A percentile compares a stretch with the other conserved stretches of the same genome.
Conservation (phyloP, 2,888 invertebrate species). For the Scaptomyza reducta region DNA sequence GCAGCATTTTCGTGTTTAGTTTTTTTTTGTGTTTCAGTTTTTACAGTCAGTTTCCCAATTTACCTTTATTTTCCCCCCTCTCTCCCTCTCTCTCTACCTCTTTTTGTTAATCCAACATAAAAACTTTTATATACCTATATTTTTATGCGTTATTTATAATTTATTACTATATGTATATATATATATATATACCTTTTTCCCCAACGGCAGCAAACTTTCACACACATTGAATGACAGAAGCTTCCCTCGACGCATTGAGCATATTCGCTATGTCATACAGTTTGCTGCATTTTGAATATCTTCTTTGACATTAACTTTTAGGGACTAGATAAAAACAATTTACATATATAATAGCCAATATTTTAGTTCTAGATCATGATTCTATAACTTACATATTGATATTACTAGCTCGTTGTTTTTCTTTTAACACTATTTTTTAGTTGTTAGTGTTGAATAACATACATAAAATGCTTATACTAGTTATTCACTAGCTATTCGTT, state of each 20-base stretch:
- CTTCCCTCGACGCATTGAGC: background rate
- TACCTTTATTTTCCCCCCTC: background rate
- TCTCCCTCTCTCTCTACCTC: background rate
- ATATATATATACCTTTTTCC: slow-evolving; percentile 6
- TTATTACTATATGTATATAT: background rate
- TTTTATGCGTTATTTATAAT: slow-evolving; percentile 16
- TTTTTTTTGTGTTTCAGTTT: slow-evolving; percentile 19
- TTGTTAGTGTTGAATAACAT: too few relatives aligned
- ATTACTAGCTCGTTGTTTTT: too few relatives aligned
- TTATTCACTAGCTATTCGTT: too few relatives aligned
- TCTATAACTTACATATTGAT: too few relatives aligned
- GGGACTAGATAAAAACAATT: too few relatives aligned
- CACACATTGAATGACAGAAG: slow-evolving; percentile 45
- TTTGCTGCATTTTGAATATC: background rate
- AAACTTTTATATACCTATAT: slow-evolving; percentile 2
- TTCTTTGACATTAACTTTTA: too few relatives aligned
- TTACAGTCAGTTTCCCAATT: slow-evolving; percentile 3
- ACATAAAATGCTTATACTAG: too few relatives aligned
- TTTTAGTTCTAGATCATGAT: too few relatives aligned
- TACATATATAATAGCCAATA: too few relatives aligned
- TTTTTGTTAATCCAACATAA: slow-evolving; percentile 17
- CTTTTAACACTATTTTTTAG: too few relatives aligned
- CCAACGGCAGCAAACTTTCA: slow-evolving; percentile 56
- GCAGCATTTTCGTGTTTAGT: slow-evolving; percentile 8
- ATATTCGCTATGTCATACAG: slow-evolving; percentile 18